Conservation (phyloP, 2,797 vertebrate species). For the Phrynocephalus guinanensis region DNA sequence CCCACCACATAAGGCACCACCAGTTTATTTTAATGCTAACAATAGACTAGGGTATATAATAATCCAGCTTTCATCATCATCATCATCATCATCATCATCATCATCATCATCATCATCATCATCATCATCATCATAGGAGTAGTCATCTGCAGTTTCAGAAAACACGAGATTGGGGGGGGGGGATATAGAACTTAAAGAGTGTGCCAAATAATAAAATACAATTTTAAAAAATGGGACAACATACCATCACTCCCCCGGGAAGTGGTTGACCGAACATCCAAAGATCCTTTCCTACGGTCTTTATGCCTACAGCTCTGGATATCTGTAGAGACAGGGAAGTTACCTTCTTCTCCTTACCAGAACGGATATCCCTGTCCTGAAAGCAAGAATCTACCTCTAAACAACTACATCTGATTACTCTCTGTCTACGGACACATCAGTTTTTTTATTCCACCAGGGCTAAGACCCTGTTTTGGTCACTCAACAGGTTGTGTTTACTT, state of each 20-base stretch:
- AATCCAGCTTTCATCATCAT: too few species aligned
- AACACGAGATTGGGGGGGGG: not conserved
- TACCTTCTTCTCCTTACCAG: conserved; percentile 9
- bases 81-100: not conserved
- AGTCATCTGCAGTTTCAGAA: not conserved
- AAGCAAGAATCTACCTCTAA: not conserved
- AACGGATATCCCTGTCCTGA: conserved; percentile 6
- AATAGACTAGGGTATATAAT: not conserved
- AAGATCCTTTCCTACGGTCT: conserved; percentile 94
- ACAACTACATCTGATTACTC: not conserved
- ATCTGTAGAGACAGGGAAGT: conserved; percentile 79
- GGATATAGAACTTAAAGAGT: not conserved
- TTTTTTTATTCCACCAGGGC: not conserved
- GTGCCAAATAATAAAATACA: not conserved
- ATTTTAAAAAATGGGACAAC: conserved; percentile 57
- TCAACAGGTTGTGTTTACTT: not conserved
- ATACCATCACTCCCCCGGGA: conserved; percentile 93
- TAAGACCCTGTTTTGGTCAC: not conserved
- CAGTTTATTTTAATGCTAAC: not conserved
- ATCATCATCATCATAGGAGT: not conserved
- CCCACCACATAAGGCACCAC: not conserved
- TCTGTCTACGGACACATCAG: too few species aligned
- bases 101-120: not conserved
- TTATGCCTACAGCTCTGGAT: conserved; percentile 90
- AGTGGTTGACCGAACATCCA: conserved; percentile 90